Base-by-base conservation (phyloP, 2,113 vertebrate species). In the Phocoena sinus region DNA sequence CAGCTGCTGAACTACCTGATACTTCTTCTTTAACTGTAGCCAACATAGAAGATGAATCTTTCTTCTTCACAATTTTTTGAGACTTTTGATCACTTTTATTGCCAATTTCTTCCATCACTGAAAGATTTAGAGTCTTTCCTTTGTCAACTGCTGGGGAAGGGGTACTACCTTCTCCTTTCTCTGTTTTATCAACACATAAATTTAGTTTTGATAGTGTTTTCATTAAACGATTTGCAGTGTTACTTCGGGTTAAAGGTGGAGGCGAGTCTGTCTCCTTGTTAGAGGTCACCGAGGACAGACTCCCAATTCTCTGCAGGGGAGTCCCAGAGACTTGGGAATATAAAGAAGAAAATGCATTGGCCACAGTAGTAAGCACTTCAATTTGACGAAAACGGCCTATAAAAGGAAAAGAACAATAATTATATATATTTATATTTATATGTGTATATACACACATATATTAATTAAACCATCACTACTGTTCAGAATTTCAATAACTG, bases 351-450 rank as follows among this genome's bases (percentile, higher is more conserved):
- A 99, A 99, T 63, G 99, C 99, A 70, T 99, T 99, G 88, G 99
- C 99, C 87, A 99, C 99, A 88, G 99, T 99, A 76, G 99, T 99
- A 97, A 99, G 98, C 96, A 99, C 99, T 98, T 99, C 99, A 8
- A 99, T 99, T 98, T 99, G 99, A 97, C 99, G 99, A 98, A 99
- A 99, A 95, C 99, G 99, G 98, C 99, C 99, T 99, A 98, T 38
- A 94, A 47, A 87, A 93, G 94, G 94, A 95, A 0, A 21, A 85
- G 76, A 89, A 87, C 0, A 62, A n/a, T n/a, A 84, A 73, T 36
- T 73, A 23, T 11, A 23, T 31, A 31, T 38, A 26, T 41, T 1
- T 41, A n/a, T 63, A 12, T 6, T 25, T 86, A 28, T 17, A 7
- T 79, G 26, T 63, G 14, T 14, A 7, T 26, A 62, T 53, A 28